Conservation (phyloP, 1,140 invertebrate genomes). For the Neomicropteryx cornuta region DNA sequence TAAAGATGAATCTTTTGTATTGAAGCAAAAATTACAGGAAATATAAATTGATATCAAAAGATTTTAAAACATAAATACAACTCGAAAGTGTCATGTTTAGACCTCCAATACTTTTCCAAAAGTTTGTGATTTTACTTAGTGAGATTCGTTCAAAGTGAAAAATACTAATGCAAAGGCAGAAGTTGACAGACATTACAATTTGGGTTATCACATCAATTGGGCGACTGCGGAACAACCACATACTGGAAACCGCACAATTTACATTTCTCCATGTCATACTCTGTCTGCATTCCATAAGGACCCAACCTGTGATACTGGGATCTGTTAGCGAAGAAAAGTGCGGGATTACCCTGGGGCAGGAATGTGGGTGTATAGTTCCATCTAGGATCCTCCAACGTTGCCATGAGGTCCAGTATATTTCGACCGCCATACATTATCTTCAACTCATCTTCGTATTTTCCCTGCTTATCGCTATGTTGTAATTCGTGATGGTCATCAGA, state of each 20-base stretch:
- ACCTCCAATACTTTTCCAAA: too few species aligned
- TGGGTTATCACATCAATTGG: slow-evolving; percentile 27
- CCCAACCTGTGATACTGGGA: slow-evolving; percentile 38
- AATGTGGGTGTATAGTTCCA: slow-evolving; percentile 33
- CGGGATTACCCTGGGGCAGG: slow-evolving; percentile 35
- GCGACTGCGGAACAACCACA: slow-evolving; percentile 24
- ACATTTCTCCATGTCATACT: slow-evolving; percentile 36
- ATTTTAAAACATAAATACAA: too few species aligned
- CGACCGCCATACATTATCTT: slow-evolving; percentile 30
- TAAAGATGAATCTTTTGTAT: too few species aligned
- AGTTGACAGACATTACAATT: too few species aligned
- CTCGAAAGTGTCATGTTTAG: too few species aligned
- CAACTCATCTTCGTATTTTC: slow-evolving; percentile 22
- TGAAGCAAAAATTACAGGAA: too few species aligned
- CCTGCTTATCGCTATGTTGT: slow-evolving; percentile 28
- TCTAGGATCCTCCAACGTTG: slow-evolving; percentile 28
- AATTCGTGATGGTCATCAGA: too few species aligned
- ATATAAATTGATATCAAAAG: too few species aligned
- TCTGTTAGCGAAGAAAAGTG: slow-evolving; percentile 37
- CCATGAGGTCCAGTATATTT: slow-evolving; percentile 35
- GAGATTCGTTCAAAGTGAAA: too few species aligned
- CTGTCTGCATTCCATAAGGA: slow-evolving; percentile 31
- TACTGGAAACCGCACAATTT: slow-evolving; percentile 31
- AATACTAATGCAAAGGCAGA: too few species aligned
- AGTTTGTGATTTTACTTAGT: too few species aligned